Conservation (phyloP, 2,113 vertebrate species). For the Dasyprocta punctata region DNA sequence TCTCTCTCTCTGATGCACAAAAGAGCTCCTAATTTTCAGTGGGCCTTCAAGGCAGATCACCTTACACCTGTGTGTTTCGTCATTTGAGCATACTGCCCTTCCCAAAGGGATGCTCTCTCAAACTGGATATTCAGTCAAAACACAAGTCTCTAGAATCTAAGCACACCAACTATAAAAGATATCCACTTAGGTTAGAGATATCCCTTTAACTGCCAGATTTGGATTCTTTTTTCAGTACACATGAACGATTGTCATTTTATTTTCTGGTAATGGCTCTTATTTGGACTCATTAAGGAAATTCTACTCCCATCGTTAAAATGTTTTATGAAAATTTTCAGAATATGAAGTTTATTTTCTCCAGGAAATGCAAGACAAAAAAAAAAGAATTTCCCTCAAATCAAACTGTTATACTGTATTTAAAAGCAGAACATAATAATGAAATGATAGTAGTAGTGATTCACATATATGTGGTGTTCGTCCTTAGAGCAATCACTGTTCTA, state of each 20-base stretch:
- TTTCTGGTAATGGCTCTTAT: background rate
- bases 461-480: background rate
- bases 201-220: background rate
- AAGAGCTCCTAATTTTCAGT: constrained; percentile 44
- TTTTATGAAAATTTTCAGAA: constrained; percentile 35
- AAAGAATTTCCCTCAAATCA: background rate
- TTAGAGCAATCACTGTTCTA: background rate
- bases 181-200: background rate
- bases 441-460: background rate
- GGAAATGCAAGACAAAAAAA: constrained; percentile 36
- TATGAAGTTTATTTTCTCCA: background rate
- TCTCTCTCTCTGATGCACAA: background rate
- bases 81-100: background rate
- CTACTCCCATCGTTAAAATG: background rate
- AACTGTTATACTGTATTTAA: background rate
- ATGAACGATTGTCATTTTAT: background rate
- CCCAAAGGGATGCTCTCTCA: constrained; percentile 36
- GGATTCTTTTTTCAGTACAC: background rate
- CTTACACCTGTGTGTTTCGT: constrained; percentile 4
- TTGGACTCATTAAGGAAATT: constrained; percentile 17
- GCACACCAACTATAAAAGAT: constrained; percentile 38
- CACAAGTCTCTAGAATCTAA: constrained; percentile 50
- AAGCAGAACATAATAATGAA: background rate
- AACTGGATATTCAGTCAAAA: constrained; percentile 4
- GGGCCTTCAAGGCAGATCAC: constrained; percentile 67